phyloP scores from a whole-genome alignment of 2,888 invertebrate species.

The Andrena minutula region DNA sequence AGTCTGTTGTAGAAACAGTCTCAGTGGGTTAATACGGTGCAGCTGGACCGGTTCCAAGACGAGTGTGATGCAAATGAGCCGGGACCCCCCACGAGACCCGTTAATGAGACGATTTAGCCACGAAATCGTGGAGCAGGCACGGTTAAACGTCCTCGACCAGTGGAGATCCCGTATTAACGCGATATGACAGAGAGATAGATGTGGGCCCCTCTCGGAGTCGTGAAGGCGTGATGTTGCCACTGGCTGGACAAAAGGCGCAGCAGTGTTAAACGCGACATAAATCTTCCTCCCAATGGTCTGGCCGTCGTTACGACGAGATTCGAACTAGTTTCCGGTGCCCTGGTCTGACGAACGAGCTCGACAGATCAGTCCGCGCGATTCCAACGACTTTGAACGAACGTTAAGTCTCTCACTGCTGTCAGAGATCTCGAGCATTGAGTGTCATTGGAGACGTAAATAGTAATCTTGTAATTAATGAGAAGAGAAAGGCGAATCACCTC shows the following conservation, averaged over 20 bases:
- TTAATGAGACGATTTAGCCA: slow-evolving; percentile 84
- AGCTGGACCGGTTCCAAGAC: slow-evolving; percentile 66
- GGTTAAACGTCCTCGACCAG: slow-evolving; percentile 58
- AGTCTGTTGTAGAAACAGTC: slow-evolving; percentile 48
- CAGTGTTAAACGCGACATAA: slow-evolving; percentile 59
- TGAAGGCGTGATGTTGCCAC: slow-evolving; percentile 71
- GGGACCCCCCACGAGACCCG: slow-evolving; percentile 79
- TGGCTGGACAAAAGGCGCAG: slow-evolving; percentile 73
- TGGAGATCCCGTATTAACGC: slow-evolving; percentile 60
- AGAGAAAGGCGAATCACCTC: not conserved
- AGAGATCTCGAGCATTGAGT: not conserved
- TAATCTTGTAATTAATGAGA: not conserved
- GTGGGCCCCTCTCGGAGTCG: slow-evolving; percentile 51
- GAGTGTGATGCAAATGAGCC: slow-evolving; percentile 81
- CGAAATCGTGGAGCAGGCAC: slow-evolving; percentile 77
- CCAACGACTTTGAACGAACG: slow-evolving; percentile 27
- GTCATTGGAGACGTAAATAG: not conserved
- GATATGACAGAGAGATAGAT: slow-evolving; percentile 62
- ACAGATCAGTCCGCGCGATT: slow-evolving; percentile 13
- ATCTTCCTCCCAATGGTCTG: slow-evolving; percentile 54
- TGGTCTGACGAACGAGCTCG: not conserved
- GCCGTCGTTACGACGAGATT: slow-evolving; percentile 31
- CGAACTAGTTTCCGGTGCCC: slow-evolving; percentile 52
- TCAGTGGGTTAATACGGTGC: slow-evolving; percentile 59
- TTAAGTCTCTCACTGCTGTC: not conserved